Conservation (phyloP, 2,797 vertebrate species). For the Tangara arthus region DNA sequence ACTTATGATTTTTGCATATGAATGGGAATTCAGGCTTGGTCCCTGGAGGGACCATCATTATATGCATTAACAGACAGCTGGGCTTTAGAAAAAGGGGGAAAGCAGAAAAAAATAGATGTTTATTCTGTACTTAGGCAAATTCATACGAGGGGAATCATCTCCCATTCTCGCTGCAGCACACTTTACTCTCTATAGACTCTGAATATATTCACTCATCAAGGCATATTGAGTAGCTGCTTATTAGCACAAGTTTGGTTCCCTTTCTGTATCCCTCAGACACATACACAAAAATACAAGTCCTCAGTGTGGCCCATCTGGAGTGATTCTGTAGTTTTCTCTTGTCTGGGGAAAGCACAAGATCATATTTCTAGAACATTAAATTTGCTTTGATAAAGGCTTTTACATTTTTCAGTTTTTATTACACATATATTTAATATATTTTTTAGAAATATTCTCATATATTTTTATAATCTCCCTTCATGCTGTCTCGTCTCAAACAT, state of each 20-base stretch:
- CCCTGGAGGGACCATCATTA: constrained; percentile 66
- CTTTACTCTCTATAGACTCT: constrained; percentile 60
- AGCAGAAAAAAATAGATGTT: constrained; percentile 67
- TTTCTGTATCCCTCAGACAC: constrained; percentile 31
- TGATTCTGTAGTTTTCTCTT: neutral
- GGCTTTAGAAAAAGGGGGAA: constrained; percentile 71
- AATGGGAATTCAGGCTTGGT: constrained; percentile 69
- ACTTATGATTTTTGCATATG: constrained; percentile 69
- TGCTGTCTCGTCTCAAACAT: accelerated
- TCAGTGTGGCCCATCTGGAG: neutral
- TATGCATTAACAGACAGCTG: constrained; percentile 75
- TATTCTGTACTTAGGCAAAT: constrained; percentile 73
- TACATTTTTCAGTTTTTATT: neutral
- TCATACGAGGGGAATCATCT: constrained; percentile 62
- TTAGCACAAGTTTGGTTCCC: constrained; percentile 55
- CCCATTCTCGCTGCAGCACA: constrained; percentile 55
- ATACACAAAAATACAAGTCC: neutral
- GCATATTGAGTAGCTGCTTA: constrained; percentile 61
- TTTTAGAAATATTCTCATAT: neutral
- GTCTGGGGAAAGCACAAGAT: neutral
- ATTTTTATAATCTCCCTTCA: neutral
- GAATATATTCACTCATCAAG: constrained; percentile 67
- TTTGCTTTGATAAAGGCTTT: neutral
- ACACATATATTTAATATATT: neutral
- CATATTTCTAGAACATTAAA: neutral